Evolutionary conservation across 2,797 vertebrate genomes (phyloP), one percentile per base, ranked within the genome.

Genomic region (Clarias laeviceps): DNA sequence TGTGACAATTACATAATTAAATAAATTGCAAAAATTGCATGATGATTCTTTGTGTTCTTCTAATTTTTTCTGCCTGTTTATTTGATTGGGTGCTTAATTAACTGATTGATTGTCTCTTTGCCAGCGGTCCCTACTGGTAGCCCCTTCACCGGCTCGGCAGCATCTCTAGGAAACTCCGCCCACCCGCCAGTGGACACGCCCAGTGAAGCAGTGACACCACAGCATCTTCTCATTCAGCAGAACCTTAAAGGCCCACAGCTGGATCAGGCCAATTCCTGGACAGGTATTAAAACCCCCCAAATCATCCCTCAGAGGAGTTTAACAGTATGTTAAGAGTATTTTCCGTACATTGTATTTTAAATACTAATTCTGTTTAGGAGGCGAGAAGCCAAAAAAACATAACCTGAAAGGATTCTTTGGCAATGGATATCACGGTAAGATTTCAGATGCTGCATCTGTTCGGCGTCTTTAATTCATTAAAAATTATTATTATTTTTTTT

Each of bases 161-260:
- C 85, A 3, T 76, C 73, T 54, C 27, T 66, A 80, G 86, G 84
- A 68, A 57, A 85, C 82, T 88, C 86, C 0, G 87, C 90, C 0
- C 64, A 68, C 68, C 86, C 85, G 0, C 88, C 91, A 45, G 84
- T 88, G 20, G 85, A 88, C 37, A 89, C 89, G n/a, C 37, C 65
- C 18, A 45, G 37, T 2, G 37, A n/a, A 11, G 76, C 83, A 1
- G 80, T 18, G 17, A 82, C 91, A 77, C 92, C 93, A 1, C 92
- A 91, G 64, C 93, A 94, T 90, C 92, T 95, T 34, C 93, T 94
- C 86, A 92, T 94, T 77, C 94, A 94, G 82, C 94, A 95, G 88
- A 94, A 95, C 37, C 92, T 95, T 81, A 94, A 95, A 86, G 92
- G 95, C 70, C 92, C 94, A 87, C 93, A 95, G 84, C 94, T 95